Evolutionary conservation across 2,113 vertebrate genomes (phyloP).

Genomic region (Marmota monax): DNA sequence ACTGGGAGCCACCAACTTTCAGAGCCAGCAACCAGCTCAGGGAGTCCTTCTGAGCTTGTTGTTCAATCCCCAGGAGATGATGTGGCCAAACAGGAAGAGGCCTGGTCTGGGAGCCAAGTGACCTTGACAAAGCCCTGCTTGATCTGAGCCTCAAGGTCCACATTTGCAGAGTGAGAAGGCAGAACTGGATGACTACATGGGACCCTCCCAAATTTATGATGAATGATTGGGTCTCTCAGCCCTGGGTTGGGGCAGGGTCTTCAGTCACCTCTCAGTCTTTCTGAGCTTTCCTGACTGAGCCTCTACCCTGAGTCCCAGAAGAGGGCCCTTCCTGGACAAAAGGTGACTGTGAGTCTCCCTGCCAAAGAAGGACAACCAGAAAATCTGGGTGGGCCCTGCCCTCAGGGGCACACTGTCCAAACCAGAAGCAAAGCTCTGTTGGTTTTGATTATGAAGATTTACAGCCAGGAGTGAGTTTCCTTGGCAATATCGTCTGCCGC

Average conservation of each 20-base stretch:
- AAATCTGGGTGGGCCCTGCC: constrained; percentile 9
- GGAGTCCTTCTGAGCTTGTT: not conserved
- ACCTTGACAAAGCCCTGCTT: not conserved
- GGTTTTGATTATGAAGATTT: constrained; percentile 81
- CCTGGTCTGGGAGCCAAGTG: not conserved
- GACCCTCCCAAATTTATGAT: not conserved
- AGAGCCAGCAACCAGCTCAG: not conserved
- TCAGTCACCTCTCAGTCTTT: not conserved
- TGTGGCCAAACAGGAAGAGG: not conserved
- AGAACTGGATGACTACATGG: rapidly evolving
- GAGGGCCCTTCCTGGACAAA: not conserved
- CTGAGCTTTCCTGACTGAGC: not conserved
- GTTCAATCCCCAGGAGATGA: not conserved
- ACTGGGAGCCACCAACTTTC: not conserved
- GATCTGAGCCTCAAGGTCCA: not conserved
- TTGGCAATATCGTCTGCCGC: constrained; percentile 70
- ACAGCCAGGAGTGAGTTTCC: constrained; percentile 82
- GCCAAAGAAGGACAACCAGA: not conserved
- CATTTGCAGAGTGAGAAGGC: not conserved
- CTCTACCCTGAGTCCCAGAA: not conserved
- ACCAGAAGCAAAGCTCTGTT: constrained; percentile 71
- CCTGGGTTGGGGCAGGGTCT: not conserved
- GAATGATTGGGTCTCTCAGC: not conserved
- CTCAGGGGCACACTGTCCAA: constrained; percentile 44
- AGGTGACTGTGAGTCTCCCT: not conserved